phyloP scores from a whole-genome alignment of 2,888 invertebrate genomes.

The Drosophila testacea region DNA sequence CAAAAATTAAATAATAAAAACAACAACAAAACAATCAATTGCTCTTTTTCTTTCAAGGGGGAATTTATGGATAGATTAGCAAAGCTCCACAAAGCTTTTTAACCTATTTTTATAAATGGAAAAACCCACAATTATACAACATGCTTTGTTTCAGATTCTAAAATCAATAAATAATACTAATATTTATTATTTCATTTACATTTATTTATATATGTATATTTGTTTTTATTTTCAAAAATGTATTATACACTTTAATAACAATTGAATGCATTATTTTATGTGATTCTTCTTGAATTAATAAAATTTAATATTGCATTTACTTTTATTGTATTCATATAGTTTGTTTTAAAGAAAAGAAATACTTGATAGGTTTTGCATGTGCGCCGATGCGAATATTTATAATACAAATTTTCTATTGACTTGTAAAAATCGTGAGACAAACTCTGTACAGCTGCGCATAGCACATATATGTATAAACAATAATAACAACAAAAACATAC shows the following conservation, averaged over 20 bases:
- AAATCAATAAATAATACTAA: slow-evolving; percentile 11
- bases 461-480: slow-evolving; percentile 49
- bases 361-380: slow-evolving; percentile 68
- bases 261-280: slow-evolving; percentile 52
- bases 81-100: slow-evolving; percentile 1
- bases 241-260: slow-evolving; percentile 69
- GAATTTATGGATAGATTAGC: neutral
- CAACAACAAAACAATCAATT: slow-evolving; percentile 27
- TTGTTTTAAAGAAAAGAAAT: slow-evolving; percentile 62
- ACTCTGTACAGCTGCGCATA: slow-evolving; percentile 71
- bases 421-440: slow-evolving; percentile 53
- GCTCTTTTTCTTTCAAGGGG: neutral
- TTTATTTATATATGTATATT: slow-evolving; percentile 42
- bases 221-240: slow-evolving; percentile 55
- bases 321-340: slow-evolving; percentile 27
- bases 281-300: slow-evolving; percentile 38
- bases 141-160: neutral
- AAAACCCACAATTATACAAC: neutral
- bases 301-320: slow-evolving; percentile 56
- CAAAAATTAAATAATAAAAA: slow-evolving; percentile 64
- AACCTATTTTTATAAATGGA: neutral
- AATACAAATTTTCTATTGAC: slow-evolving; percentile 60
- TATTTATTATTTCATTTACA: slow-evolving; percentile 20
- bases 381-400: slow-evolving; percentile 56
- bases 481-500: slow-evolving; percentile 70